Conservation (phyloP, 1,140 invertebrate species). For the Penaeus japonicus region DNA sequence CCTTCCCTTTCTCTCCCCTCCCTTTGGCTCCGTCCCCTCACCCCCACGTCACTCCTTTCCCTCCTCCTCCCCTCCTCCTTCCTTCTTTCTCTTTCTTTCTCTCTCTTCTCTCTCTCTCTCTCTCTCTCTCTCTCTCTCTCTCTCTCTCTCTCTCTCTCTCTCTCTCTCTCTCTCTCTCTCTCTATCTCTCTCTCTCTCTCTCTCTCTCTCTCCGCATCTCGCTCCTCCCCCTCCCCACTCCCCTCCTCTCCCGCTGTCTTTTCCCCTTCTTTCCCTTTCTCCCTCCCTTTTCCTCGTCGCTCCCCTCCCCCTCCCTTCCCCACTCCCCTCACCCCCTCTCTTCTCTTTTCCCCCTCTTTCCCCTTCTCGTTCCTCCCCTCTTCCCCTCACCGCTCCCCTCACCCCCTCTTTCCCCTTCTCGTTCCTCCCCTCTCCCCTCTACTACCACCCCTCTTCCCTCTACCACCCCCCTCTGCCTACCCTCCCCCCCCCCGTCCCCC, state of each 20-base stretch:
- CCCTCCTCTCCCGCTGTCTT: background rate
- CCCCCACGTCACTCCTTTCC: too few relatives aligned
- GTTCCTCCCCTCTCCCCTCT: background rate
- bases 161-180: too few relatives aligned
- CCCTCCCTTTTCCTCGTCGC: background rate
- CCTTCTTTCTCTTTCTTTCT: background rate
- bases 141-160: background rate
- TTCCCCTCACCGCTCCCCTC: background rate
- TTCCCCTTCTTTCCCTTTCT: background rate
- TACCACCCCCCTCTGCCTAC: constrained; percentile 20
- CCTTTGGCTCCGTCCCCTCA: too few relatives aligned
- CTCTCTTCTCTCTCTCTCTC: background rate
- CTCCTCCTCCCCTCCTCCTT: background rate
- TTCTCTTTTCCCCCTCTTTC: background rate
- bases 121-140: too few relatives aligned
- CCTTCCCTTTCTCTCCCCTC: too few relatives aligned
- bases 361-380: background rate
- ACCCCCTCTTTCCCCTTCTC: too few relatives aligned
- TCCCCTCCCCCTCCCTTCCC: background rate
- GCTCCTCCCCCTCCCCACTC: background rate
- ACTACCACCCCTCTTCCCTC: background rate
- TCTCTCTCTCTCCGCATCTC: background rate
- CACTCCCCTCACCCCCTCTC: background rate
- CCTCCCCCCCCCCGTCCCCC: background rate
- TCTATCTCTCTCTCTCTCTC: background rate